Conservation (phyloP, 2,113 vertebrate species). For the Chaetodon trifascialis region DNA sequence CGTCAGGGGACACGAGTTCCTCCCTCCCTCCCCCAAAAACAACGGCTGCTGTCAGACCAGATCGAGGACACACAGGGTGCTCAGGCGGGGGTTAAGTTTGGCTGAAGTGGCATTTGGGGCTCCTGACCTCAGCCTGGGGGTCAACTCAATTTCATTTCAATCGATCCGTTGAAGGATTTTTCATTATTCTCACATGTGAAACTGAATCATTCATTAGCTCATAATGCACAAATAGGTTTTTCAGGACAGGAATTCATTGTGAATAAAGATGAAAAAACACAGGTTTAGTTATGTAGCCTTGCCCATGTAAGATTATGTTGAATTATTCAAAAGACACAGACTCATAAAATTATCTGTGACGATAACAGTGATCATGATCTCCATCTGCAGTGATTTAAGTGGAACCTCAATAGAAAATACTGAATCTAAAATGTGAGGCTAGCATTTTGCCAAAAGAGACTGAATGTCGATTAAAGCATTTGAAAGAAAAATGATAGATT, state of each 20-base stretch:
- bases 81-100: conserved; percentile 42
- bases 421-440: not conserved
- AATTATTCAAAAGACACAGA: not conserved
- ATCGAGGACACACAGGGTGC: conserved; percentile 42
- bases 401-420: conserved; percentile 3
- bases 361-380: not conserved
- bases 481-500: not conserved
- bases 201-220: conserved; percentile 34
- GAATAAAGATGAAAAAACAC: not conserved
- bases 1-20: conserved; percentile 53
- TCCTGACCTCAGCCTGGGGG: conserved; percentile 40
- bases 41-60: conserved; percentile 65
- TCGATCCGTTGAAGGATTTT: conserved; percentile 49
- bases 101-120: conserved; percentile 35
- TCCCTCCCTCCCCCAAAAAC: conserved; percentile 46
- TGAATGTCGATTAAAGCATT: not conserved
- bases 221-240: conserved; percentile 6
- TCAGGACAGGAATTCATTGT: not conserved
- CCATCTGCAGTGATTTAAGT: conserved; percentile 4
- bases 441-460: not conserved
- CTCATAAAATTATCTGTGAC: not conserved
- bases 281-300: not conserved
- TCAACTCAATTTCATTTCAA: conserved; percentile 62
- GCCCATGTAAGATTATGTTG: not conserved
- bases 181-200: conserved; percentile 40